Base-by-base conservation (phyloP, 2,113 vertebrate genomes). In the Phaetusa simplex region DNA sequence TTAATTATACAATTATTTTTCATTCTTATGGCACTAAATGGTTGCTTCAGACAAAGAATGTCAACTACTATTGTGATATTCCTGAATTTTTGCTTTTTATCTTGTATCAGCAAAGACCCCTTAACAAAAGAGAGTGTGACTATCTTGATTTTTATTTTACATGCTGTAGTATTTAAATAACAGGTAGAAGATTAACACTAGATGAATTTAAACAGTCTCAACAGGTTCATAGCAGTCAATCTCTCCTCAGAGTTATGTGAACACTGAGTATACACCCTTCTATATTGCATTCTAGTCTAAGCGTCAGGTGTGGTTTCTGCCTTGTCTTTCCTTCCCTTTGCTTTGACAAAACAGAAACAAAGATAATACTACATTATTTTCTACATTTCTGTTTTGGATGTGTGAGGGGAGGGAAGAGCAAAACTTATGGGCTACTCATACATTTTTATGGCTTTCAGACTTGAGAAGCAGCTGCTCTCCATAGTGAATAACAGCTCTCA, bases 1-100 rank as follows among this genome's bases (percentile, higher is more conserved):
- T 91, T 76, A 95, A 94, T 93, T 87, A 82, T 53, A 70, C 1
- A 69, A 78, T 58, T 55, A 74, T 70, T 93, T 93, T 93, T 80
- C 86, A 88, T 86, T 86, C 80, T 82, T 71, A 78, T 30, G 66
- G 77, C 61, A 65, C 38, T 72, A 74, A 93, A 88, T 49, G 69
- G 26, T 93, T 87, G 40, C 76, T 88, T 71, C 40, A 94, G 47
- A 77, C 50, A 89, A 89, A 72, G 88, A 69, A 79, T 38, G 49
- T 55, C 83, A 85, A 34, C 56, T 65, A 21, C 72, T 79, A 5
- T 62, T 91, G 43, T 82, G 69, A 72, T 40, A 81, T 45, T 88
- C 45, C 65, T 40, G 64, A 74, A 67, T 59, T 93, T 91, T 92
- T 94, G 61, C 47, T 34, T 90, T 47, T 91, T 65, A 74, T 64